phyloP scores from a whole-genome alignment of 2,888 invertebrate species.

The Drosophila cognata region DNA sequence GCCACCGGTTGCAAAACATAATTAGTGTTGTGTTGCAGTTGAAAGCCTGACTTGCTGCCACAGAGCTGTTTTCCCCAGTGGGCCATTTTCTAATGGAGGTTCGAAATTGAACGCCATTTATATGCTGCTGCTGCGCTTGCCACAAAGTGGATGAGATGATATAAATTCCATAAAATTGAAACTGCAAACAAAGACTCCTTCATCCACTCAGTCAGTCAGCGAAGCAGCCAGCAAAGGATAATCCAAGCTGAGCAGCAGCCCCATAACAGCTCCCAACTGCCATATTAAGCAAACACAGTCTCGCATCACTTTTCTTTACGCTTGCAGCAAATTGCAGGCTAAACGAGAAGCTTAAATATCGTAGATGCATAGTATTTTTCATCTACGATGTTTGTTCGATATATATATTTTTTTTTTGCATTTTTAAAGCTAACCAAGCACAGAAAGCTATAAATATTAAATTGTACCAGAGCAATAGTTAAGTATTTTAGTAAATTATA shows the following conservation, averaged over 20 bases:
- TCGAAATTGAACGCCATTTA: conserved; percentile 63
- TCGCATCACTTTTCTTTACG: conserved; percentile 35
- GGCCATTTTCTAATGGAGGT: conserved; percentile 52
- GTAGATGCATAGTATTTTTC: background rate
- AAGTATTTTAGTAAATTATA: background rate
- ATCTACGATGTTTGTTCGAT: background rate
- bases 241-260: conserved; percentile 28
- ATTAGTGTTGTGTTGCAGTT: conserved; percentile 34
- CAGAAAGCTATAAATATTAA: background rate
- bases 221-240: conserved; percentile 19
- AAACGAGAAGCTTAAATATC: background rate
- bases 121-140: conserved; percentile 65
- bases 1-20: conserved; percentile 23
- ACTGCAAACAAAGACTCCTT: conserved; percentile 50
- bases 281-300: conserved; percentile 51
- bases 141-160: conserved; percentile 24
- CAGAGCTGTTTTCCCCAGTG: conserved; percentile 9
- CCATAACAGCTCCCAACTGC: conserved; percentile 60
- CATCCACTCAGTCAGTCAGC: conserved; percentile 17
- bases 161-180: conserved; percentile 69
- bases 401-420: background rate
- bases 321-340: conserved; percentile 10
- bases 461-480: background rate
- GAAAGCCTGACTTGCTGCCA: conserved; percentile 9
- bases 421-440: background rate